Conservation (phyloP, 2,797 vertebrate species). For the Tolypeutes matacus region DNA sequence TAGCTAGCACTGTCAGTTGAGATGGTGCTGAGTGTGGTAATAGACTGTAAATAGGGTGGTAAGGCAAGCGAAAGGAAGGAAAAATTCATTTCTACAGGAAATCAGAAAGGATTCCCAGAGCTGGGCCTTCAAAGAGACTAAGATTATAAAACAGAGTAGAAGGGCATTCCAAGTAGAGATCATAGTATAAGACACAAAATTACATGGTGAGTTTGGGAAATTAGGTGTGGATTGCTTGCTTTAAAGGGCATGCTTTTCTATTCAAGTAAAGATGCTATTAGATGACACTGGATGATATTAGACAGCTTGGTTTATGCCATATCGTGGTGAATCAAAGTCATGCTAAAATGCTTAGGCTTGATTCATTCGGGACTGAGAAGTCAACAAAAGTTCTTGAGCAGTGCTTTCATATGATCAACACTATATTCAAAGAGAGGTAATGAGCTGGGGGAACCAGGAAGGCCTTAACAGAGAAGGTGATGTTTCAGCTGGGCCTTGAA, state of each 20-base stretch:
- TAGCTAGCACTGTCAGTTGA: not conserved
- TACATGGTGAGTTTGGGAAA: not conserved
- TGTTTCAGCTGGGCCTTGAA: not conserved
- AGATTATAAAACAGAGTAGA: not conserved
- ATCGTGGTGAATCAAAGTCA: not conserved
- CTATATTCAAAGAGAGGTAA: not conserved
- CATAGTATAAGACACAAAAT: not conserved
- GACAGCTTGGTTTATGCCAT: not conserved
- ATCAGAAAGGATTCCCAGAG: not conserved
- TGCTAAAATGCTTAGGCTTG: conserved; percentile 27
- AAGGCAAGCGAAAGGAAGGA: not conserved
- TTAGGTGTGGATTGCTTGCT: not conserved
- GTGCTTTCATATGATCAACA: not conserved
- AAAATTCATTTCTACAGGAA: not conserved
- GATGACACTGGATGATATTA: not conserved
- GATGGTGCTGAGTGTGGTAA: not conserved
- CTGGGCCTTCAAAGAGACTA: not conserved
- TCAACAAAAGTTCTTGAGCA: not conserved
- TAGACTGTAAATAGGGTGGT: not conserved
- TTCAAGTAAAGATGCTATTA: not conserved
- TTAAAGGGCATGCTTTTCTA: not conserved
- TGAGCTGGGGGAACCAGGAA: not conserved
- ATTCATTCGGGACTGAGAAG: not conserved
- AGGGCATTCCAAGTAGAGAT: not conserved
- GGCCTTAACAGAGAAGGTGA: not conserved